phyloP scores from a whole-genome alignment of 1,140 invertebrate species.

The Phortica variegata region DNA sequence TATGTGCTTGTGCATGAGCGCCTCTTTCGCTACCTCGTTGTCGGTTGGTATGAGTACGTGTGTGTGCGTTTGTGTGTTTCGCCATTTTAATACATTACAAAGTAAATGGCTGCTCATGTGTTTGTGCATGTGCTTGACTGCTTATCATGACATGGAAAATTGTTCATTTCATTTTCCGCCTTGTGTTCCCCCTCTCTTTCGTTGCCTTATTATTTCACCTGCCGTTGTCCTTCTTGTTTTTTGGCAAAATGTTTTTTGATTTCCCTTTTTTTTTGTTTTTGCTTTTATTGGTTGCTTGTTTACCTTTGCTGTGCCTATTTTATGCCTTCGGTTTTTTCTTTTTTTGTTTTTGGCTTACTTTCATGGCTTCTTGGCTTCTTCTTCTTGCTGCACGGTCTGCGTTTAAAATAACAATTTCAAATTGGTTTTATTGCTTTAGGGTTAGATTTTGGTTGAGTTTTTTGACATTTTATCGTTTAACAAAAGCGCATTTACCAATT shows the following conservation, averaged over 20 bases:
- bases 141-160: slow-evolving; percentile 29
- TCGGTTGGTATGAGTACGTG: too few relatives aligned
- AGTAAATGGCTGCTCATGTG: slow-evolving; percentile 6
- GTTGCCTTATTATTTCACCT: slow-evolving; percentile 2
- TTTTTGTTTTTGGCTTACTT: background rate
- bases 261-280: slow-evolving; percentile 48
- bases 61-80: slow-evolving; percentile 9
- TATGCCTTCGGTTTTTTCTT: slow-evolving; percentile 10
- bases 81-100: slow-evolving; percentile 13
- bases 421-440: slow-evolving; percentile 50
- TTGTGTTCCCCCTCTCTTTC: slow-evolving; percentile 2
- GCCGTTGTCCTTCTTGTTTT: slow-evolving; percentile 19
- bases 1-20: slow-evolving; percentile 21
- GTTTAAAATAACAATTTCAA: slow-evolving; percentile 54
- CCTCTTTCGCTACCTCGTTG: background rate
- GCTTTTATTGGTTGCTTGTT: slow-evolving; percentile 27
- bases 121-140: slow-evolving; percentile 16
- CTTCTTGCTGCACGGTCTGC: slow-evolving; percentile 25
- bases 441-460: slow-evolving; percentile 25
- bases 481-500: slow-evolving; percentile 46
- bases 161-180: slow-evolving; percentile 30
- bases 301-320: slow-evolving; percentile 6
- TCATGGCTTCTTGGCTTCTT: slow-evolving; percentile 1
- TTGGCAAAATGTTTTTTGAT: slow-evolving; percentile 9
- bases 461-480: slow-evolving; percentile 42